phyloP scores from a whole-genome alignment of 2,888 invertebrate genomes.

The Drosophila ochracea region DNA sequence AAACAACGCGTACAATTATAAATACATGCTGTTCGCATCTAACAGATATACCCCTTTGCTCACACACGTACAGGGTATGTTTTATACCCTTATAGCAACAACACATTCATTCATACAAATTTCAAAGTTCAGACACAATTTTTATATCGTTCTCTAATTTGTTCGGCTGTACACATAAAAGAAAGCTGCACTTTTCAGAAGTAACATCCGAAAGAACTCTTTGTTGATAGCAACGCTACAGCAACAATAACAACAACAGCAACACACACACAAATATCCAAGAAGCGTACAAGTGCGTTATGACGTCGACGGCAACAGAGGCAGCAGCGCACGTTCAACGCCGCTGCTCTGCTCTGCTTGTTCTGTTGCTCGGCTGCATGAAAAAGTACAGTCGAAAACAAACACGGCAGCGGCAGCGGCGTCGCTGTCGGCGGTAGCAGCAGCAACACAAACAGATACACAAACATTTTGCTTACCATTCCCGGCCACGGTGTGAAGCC shows the following conservation, averaged over 20 bases:
- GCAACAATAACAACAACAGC: not conserved
- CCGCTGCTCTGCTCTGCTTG: slow-evolving; percentile 39
- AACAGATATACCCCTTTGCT: not conserved
- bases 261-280: slow-evolving; percentile 26
- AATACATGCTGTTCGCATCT: not conserved
- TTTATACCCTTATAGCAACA: too few relatives aligned
- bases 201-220: slow-evolving; percentile 12
- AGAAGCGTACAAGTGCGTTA: slow-evolving; percentile 71
- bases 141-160: not conserved
- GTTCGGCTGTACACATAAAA: slow-evolving; percentile 30
- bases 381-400: slow-evolving; percentile 79
- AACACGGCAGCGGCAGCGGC: slow-evolving; percentile 68
- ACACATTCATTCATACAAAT: not conserved
- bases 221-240: slow-evolving; percentile 40
- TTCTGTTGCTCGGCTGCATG: slow-evolving; percentile 59
- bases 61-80: not conserved
- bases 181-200: slow-evolving; percentile 35
- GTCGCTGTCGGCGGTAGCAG: slow-evolving; percentile 48
- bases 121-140: slow-evolving; percentile 36
- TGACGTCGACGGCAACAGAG: slow-evolving; percentile 53
- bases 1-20: slow-evolving; percentile 24
- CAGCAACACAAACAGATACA: slow-evolving; percentile 16
- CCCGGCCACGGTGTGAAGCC: slow-evolving; percentile 98
- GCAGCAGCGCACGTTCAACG: slow-evolving; percentile 35
- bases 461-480: slow-evolving; percentile 90